These are phyloP conservation scores for Mellivora capensis DNA, from an alignment of 2,113 vertebrate genomes.

Conservation along the genomic window DNA sequence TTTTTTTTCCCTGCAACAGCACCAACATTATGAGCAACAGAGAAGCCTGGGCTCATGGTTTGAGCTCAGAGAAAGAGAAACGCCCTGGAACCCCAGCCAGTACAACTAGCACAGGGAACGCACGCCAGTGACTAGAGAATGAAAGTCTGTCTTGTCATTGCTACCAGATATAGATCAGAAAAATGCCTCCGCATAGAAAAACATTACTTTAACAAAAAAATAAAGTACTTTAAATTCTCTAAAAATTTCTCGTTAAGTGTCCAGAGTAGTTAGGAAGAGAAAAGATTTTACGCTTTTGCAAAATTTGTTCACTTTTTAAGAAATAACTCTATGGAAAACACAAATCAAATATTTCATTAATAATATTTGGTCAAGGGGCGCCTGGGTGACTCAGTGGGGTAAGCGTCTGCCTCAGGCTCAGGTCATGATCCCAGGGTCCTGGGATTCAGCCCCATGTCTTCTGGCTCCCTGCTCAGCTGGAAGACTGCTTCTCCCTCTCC, in stretches of 20 bases:
- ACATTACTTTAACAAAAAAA: background rate
- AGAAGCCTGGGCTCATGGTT: background rate
- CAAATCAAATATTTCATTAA: background rate
- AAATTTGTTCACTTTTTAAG: background rate
- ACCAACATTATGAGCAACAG: background rate
- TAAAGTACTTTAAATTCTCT: background rate
- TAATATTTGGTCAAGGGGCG: background rate
- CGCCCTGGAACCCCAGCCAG: background rate
- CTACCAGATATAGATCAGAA: background rate
- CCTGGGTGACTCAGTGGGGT: background rate
- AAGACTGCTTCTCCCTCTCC: background rate
- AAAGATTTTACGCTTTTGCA: background rate
- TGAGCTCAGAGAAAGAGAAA: background rate
- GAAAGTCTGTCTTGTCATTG: background rate
- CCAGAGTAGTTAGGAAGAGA: background rate
- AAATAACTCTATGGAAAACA: background rate
- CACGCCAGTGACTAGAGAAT: accelerated
- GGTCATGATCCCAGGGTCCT: background rate
- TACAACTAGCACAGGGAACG: background rate
- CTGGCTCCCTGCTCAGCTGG: background rate
- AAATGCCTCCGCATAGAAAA: background rate
- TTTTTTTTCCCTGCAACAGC: background rate
- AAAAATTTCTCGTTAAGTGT: background rate
- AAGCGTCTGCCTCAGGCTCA: background rate
- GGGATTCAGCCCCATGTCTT: background rate